Base-by-base conservation (phyloP, 2,888 invertebrate genomes). In the Lepetodrilus schrolli region DNA sequence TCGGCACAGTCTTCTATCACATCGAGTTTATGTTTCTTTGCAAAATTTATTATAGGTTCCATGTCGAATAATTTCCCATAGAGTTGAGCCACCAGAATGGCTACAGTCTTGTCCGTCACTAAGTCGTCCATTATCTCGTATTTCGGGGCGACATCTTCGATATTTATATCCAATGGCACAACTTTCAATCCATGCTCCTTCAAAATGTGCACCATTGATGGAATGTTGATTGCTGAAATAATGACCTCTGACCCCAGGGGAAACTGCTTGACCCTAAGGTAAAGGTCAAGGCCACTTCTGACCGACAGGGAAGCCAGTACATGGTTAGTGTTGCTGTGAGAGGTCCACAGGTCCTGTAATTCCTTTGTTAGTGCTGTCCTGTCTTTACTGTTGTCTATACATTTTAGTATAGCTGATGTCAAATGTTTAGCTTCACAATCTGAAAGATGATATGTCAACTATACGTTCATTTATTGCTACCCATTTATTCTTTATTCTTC, bases 1-100 rank as follows among this genome's bases (percentile, higher is more conserved):
- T 91, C 91, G 0, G 91, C 91, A 81, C 88, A 89, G 74, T 91
- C 91, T 74, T 91, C 91, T 10, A 91, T 86, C 7, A 91, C 84
- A 21, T 70, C 47, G 1, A 91, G 50, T 34, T 84, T 80, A 66
- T 85, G 80, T 66, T 79, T 76, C 34, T 82, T 73, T 3, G 90
- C 89, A 5, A 86, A 78, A 10, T 77, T 72, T 2, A 91, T 80
- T 34, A 90, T 81, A 3, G 87, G 86, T 13, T 83, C 83, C 78
- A 91, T 82, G 70, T 89, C 83, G 58, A 84, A 82, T 78, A 84
- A 81, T 71, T 87, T 87, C 0, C 91, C 91, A 77, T 85, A 90
- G 7, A 91, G 80, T 74, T 91, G 90, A 36, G 91, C 88, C 3
- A 90, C 78, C 2, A 91, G 74, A 4, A 91, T 80, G 13, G 88